Evolutionary conservation across 64 coral and sea anemone species (phyloP), one percentile per base, ranked within the genome.

Genomic region (Montipora capricornis): DNA sequence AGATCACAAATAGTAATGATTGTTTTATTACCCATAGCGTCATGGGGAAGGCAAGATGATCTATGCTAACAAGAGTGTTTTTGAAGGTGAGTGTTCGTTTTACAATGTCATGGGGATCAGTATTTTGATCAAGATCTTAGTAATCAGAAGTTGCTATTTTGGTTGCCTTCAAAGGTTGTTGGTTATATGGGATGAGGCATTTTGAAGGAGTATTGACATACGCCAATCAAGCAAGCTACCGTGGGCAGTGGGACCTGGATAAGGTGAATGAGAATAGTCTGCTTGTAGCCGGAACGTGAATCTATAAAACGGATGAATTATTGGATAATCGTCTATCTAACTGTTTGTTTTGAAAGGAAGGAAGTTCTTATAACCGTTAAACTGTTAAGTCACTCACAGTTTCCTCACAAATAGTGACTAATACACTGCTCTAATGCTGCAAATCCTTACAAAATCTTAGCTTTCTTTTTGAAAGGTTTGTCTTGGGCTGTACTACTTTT

Each of bases 31-130:
- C 14, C 68, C 86, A 5, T 66, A 98, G 96, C 94, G 90, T n/a
- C 75, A 86, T 24, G 94, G 91, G 53, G 78, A 92, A 58, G 96
- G 96, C 6, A 95, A 91, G 59, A 95, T 95, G 82, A 69, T 91
- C 19, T 98, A 91, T 78, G 75, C 80, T 9, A 83, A 98, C 93
- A 89, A 89, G 48, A 84, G 81, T 45, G 46, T 69, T 66, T 98
- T 90, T 91, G 96, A 95, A 80, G 96, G 96, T 98, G 68, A 55
- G 71, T 75, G 74, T 19, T 53, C 53, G 11, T 64, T 64, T 64
- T 12, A 4, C 13, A 14, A 64, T 64, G 61, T 15, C 14, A 2
- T 16, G 14, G 8, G 61, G 61, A 7, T 64, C 14, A 64, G 61
- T 64, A 16, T 64, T 64, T 64, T 64, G 2, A 64, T 64, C 13